Percentiles rank a stretch among this genome's conserved stretches.
Evolutionary conservation across 1,140 invertebrate species (phyloP).

Genomic region (Meteorus sp.): DNA sequence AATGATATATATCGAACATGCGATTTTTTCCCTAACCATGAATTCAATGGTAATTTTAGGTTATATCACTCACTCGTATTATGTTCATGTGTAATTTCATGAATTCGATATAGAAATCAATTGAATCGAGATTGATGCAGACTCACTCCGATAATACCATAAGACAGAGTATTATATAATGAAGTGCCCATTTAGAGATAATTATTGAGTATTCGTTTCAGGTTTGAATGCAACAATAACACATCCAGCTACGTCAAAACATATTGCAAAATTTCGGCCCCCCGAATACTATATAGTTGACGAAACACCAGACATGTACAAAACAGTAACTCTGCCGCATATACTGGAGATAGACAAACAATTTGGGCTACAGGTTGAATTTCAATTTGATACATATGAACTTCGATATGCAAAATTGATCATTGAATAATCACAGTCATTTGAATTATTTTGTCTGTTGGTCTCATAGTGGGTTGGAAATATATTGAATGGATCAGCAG

Average conservation of each 20-base stretch:
- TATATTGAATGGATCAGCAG: constrained; percentile 87
- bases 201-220: constrained; percentile 42
- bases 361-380: constrained; percentile 68
- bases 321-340: constrained; percentile 76
- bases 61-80: no score
- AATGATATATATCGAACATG: constrained; percentile 91
- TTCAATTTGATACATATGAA: constrained; percentile 10
- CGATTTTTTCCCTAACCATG: constrained; percentile 66
- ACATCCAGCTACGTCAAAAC: constrained; percentile 89
- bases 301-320: constrained; percentile 85
- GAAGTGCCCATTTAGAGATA: constrained; percentile 1
- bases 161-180: no score
- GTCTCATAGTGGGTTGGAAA: constrained; percentile 92
- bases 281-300: constrained; percentile 75
- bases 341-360: constrained; percentile 70
- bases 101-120: not conserved
- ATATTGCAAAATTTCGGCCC: constrained; percentile 82
- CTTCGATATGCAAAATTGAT: constrained; percentile 14
- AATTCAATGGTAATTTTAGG: constrained; percentile 67
- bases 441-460: constrained; percentile 25
- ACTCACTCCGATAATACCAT: no score
- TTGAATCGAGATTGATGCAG: not conserved
- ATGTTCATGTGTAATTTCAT: not conserved
- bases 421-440: not conserved
- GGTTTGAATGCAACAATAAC: constrained; percentile 84